These are phyloP conservation scores for Gymnogyps californianus DNA, from an alignment of 2,113 vertebrate genomes.

Conservation along the genomic window DNA sequence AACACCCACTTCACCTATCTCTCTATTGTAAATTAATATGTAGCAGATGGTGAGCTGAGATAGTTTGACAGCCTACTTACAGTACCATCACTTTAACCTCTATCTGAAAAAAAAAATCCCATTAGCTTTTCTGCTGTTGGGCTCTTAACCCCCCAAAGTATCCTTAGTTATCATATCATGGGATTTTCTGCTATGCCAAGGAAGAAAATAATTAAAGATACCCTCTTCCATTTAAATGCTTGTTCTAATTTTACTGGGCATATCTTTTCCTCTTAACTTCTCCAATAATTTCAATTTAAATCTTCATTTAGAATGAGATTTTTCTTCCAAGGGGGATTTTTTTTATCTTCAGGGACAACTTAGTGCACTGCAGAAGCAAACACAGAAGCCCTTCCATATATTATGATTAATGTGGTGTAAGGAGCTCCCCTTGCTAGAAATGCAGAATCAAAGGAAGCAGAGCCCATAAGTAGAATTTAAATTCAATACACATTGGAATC, in stretches of 20 bases:
- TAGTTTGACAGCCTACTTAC: conserved; percentile 63
- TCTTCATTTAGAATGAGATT: conserved; percentile 63
- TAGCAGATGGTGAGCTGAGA: conserved; percentile 64
- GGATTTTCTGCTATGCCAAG: conserved; percentile 53
- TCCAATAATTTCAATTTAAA: conserved; percentile 62
- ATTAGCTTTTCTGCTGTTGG: conserved; percentile 66
- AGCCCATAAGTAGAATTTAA: conserved; percentile 47
- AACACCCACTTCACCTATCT: conserved; percentile 50
- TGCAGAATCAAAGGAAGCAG: conserved; percentile 65
- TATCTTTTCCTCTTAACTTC: conserved; percentile 48
- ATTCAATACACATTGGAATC: conserved; percentile 48
- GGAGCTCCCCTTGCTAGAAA: conserved; percentile 1
- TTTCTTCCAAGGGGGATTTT: conserved; percentile 59
- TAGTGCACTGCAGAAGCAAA: conserved; percentile 17
- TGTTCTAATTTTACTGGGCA: conserved; percentile 64
- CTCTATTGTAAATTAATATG: conserved; percentile 65
- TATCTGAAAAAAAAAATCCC: conserved; percentile 60
- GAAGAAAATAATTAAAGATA: conserved; percentile 65
- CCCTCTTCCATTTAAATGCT: conserved; percentile 55
- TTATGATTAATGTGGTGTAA: conserved; percentile 46
- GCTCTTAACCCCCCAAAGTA: conserved; percentile 55
- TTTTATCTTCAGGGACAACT: conserved; percentile 53
- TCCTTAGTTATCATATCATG: conserved; percentile 40
- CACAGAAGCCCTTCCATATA: conserved; percentile 32
- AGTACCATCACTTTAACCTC: conserved; percentile 63